These are phyloP conservation scores for Anoura caudifer DNA, from an alignment of 2,113 vertebrate species.

Conservation along the genomic window DNA sequence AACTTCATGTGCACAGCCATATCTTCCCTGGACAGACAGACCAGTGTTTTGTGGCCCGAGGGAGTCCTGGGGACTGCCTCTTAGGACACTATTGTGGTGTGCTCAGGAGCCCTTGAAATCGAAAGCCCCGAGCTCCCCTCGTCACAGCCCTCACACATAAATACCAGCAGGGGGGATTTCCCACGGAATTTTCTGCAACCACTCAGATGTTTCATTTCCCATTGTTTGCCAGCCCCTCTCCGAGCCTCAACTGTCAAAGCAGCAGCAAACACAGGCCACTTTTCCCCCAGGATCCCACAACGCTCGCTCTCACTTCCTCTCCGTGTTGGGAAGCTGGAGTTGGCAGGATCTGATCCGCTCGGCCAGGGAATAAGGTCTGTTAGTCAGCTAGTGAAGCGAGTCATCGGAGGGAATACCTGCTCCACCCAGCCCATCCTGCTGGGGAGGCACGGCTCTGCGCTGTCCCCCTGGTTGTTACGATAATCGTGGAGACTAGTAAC, in stretches of 20 bases:
- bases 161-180: conserved; percentile 52
- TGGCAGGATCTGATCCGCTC: neutral
- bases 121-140: neutral
- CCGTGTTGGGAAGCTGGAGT: neutral
- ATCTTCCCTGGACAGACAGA: neutral
- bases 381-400: conserved; percentile 55
- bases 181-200: conserved; percentile 51
- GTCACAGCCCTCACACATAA: neutral
- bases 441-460: neutral
- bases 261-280: neutral
- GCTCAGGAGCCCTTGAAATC: conserved; percentile 20
- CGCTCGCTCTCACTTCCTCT: neutral
- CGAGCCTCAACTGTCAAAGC: conserved; percentile 8
- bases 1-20: accelerated
- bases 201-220: conserved; percentile 63
- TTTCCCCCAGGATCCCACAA: neutral
- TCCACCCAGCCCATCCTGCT: neutral
- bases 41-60: neutral
- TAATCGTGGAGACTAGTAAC: neutral
- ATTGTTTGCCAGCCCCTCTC: conserved; percentile 45
- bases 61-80: neutral
- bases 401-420: neutral
- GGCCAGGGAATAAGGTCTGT: conserved; percentile 50
- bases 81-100: neutral
- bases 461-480: neutral